Percentiles rank a stretch among this genome's conserved stretches.
These are phyloP conservation scores for Rhinoderma darwinii DNA, from an alignment of 2,113 vertebrate species.

Conservation along the genomic window DNA sequence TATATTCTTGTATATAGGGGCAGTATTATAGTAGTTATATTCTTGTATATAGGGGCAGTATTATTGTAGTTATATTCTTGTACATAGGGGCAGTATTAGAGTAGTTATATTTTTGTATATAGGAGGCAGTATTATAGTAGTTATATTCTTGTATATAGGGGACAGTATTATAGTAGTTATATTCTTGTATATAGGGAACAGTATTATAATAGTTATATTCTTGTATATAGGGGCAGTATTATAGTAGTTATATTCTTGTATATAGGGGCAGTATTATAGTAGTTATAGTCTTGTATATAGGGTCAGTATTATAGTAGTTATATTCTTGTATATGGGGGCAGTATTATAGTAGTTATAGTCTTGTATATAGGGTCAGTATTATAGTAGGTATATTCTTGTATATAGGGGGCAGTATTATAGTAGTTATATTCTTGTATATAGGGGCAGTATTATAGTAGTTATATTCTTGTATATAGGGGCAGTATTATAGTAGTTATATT, in stretches of 20 bases:
- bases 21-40: background rate
- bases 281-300: background rate
- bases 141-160: background rate
- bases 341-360: background rate
- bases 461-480: no score
- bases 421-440: no score
- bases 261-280: background rate
- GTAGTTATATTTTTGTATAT: background rate
- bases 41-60: background rate
- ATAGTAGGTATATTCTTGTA: no score
- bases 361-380: no score
- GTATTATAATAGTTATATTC: constrained; percentile 1
- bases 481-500: no score
- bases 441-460: no score
- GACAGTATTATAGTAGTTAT: background rate
- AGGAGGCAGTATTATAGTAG: constrained; percentile 5
- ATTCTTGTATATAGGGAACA: background rate
- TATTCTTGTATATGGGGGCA: background rate
- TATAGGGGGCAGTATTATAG: no score
- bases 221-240: background rate
- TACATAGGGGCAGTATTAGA: background rate
- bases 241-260: constrained; percentile 5
- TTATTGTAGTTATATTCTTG: background rate
- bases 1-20: background rate
- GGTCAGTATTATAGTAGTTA: background rate